These are phyloP conservation scores for Gymnobelideus leadbeateri DNA, from an alignment of 2,113 vertebrate species.

Conservation along the genomic window DNA sequence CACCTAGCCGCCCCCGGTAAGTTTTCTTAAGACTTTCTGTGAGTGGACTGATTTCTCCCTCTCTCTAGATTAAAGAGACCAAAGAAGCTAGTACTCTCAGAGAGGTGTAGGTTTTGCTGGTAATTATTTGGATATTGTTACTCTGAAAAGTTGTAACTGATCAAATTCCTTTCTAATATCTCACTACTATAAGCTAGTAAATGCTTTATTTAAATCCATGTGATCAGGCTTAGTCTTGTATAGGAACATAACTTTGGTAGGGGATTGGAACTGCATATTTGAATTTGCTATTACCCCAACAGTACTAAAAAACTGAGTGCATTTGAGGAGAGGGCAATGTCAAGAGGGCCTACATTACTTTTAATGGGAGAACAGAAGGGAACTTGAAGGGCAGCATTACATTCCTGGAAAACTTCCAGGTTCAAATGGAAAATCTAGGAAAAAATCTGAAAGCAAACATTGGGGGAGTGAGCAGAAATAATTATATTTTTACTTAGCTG, in stretches of 20 bases:
- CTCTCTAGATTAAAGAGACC: background rate
- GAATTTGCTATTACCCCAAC: background rate
- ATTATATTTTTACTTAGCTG: background rate
- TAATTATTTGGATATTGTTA: background rate
- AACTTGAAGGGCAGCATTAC: background rate
- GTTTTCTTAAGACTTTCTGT: background rate
- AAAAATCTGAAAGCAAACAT: background rate
- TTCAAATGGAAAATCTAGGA: conserved; percentile 23
- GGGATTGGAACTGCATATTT: background rate
- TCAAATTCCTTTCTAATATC: background rate
- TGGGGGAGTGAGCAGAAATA: background rate
- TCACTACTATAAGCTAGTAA: background rate
- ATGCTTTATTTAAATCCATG: background rate
- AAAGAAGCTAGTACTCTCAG: background rate
- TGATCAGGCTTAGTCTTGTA: background rate
- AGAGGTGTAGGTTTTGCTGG: background rate
- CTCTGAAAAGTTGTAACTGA: background rate
- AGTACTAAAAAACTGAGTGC: background rate
- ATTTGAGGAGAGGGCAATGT: background rate
- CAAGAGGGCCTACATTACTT: background rate
- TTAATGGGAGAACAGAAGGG: conserved; percentile 38
- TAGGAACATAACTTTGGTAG: background rate
- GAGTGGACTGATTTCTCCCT: background rate
- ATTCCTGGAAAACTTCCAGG: conserved; percentile 33
- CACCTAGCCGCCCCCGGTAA: no score